phyloP scores from a whole-genome alignment of 2,797 vertebrate species.

The Pseudomugil tenellus region DNA sequence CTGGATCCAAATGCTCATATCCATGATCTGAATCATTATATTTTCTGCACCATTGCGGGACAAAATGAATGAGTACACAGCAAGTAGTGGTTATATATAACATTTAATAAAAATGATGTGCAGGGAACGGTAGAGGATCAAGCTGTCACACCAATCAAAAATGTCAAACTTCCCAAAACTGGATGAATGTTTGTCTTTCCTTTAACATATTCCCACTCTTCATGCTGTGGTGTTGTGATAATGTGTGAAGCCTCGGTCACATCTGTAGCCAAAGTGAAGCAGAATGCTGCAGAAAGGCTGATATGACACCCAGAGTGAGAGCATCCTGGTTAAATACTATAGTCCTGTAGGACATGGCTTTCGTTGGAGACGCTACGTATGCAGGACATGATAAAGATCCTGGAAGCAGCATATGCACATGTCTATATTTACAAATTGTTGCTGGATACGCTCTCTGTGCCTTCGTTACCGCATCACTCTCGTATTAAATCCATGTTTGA shows the following conservation, averaged over 20 bases:
- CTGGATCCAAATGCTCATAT: background rate
- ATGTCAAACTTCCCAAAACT: background rate
- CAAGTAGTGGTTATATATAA: too few relatives aligned
- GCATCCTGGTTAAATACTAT: background rate
- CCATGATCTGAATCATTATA: too few relatives aligned
- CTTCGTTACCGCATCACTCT: slow-evolving; percentile 53
- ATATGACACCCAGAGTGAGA: slow-evolving; percentile 10
- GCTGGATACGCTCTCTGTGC: slow-evolving; percentile 24
- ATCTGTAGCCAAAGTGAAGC: background rate
- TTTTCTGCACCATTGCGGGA: too few relatives aligned
- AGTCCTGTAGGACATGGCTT: slow-evolving; percentile 9
- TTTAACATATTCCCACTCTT: background rate
- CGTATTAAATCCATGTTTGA: slow-evolving; percentile 59
- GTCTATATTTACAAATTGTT: slow-evolving; percentile 41
- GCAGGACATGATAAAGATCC: slow-evolving; percentile 19
- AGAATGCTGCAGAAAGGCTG: slow-evolving; percentile 3
- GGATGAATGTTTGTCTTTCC: slow-evolving; percentile 10
- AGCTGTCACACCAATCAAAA: slow-evolving; percentile 13
- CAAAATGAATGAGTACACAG: background rate
- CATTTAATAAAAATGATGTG: background rate
- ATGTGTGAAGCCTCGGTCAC: slow-evolving; percentile 1
- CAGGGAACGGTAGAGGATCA: background rate
- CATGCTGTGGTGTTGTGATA: slow-evolving; percentile 18
- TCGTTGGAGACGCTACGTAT: slow-evolving; percentile 7
- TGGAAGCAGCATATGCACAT: slow-evolving; percentile 38